Percentiles rank a stretch among this genome's conserved stretches.
Conservation (phyloP, 2,888 invertebrate species). For the Morpho helenor region DNA sequence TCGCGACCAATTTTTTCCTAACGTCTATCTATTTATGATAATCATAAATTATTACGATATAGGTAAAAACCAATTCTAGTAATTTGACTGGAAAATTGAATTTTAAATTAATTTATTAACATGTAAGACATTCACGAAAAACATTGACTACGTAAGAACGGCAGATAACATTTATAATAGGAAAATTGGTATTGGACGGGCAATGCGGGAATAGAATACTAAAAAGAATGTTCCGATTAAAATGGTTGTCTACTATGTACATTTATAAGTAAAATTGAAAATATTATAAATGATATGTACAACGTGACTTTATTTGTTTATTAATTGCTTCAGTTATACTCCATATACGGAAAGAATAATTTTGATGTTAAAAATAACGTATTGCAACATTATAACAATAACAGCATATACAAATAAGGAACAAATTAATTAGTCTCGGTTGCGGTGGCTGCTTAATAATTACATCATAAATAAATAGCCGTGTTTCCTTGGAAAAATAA, state of each 20-base stretch:
- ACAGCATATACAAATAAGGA: slow-evolving; percentile 10
- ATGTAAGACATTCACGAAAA: slow-evolving; percentile 5
- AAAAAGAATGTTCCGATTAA: slow-evolving; percentile 36
- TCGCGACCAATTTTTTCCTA: no score
- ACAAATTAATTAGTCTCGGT: slow-evolving; percentile 12
- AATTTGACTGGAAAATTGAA: no score
- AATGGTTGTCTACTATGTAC: slow-evolving; percentile 11
- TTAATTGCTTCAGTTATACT: background rate
- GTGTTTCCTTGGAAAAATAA: slow-evolving; percentile 22
- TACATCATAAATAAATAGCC: slow-evolving; percentile 18
- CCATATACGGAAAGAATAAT: background rate
- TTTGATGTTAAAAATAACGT: background rate
- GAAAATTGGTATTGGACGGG: slow-evolving; percentile 38
- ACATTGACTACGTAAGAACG: slow-evolving; percentile 17
- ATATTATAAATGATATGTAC: background rate
- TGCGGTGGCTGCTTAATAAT: slow-evolving; percentile 5
- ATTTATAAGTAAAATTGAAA: slow-evolving; percentile 10
- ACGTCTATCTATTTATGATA: no score
- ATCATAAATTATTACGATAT: no score
- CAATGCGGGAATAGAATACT: slow-evolving; percentile 40
- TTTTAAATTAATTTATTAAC: background rate
- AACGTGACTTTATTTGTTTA: background rate
- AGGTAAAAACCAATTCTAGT: no score
- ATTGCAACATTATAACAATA: background rate
- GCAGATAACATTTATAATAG: slow-evolving; percentile 33